Conservation (phyloP, 1,140 invertebrate species). For the Sipha flava region DNA sequence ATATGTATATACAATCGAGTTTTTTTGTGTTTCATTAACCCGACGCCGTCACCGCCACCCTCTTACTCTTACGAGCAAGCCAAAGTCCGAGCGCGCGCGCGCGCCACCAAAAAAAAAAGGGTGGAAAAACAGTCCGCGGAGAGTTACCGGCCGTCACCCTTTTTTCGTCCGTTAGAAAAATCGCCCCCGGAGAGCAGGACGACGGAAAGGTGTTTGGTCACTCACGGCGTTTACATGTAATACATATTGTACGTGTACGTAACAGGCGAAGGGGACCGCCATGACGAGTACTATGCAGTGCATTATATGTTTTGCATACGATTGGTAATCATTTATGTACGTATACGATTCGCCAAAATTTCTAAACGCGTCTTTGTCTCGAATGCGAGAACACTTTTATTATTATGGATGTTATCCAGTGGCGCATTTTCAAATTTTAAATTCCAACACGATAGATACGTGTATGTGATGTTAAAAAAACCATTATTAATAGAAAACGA, state of each 20-base stretch:
- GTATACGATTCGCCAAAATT: too few relatives aligned
- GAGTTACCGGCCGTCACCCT: background rate
- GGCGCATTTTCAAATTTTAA: too few relatives aligned
- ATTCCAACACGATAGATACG: too few relatives aligned
- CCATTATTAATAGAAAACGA: too few relatives aligned
- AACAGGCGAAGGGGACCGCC: background rate
- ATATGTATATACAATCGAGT: background rate
- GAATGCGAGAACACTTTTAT: too few relatives aligned
- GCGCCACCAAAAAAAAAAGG: background rate
- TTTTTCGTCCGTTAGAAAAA: conserved; percentile 18
- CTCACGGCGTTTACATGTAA: background rate
- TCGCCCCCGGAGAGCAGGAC: background rate
- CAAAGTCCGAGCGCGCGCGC: background rate
- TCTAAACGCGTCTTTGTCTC: too few relatives aligned
- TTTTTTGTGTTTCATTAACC: conserved; percentile 28
- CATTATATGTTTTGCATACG: too few relatives aligned
- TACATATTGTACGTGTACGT: background rate
- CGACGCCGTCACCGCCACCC: background rate
- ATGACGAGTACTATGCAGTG: background rate
- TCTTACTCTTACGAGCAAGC: background rate
- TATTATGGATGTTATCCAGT: too few relatives aligned
- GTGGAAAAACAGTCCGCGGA: conserved; percentile 10
- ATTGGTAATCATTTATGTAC: too few relatives aligned
- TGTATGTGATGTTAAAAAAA: too few relatives aligned
- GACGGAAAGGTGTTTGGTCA: background rate